Conservation (phyloP, 2,797 vertebrate genomes). For the Sciurus vulgaris region DNA sequence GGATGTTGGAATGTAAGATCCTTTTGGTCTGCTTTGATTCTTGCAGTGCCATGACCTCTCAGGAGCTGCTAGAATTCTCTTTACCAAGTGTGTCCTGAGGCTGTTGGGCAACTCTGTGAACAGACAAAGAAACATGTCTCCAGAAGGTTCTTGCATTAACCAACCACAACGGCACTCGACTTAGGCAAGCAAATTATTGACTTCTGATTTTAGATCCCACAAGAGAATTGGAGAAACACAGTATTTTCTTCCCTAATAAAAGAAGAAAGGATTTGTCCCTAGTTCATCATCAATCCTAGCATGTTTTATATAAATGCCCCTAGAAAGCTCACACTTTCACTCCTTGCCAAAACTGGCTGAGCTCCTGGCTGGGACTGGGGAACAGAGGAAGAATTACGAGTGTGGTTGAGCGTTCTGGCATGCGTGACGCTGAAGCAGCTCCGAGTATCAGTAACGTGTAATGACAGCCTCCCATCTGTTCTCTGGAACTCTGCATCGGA, state of each 20-base stretch:
- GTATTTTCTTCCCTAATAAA: constrained; percentile 61
- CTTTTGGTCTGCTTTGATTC: background rate
- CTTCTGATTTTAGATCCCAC: constrained; percentile 56
- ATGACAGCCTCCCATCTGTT: constrained; percentile 85
- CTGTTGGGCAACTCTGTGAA: background rate
- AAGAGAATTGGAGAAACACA: constrained; percentile 17
- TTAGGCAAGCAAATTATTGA: constrained; percentile 5
- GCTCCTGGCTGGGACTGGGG: constrained; percentile 76
- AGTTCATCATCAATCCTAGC: constrained; percentile 64
- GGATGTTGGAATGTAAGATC: background rate
- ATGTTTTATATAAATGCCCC: constrained; percentile 79
- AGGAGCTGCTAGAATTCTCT: background rate
- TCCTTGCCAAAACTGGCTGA: constrained; percentile 79
- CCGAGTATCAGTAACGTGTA: constrained; percentile 78
- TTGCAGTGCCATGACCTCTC: background rate
- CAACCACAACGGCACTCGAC: background rate
- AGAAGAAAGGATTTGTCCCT: constrained; percentile 68
- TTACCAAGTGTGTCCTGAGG: background rate
- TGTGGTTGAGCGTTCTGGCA: constrained; percentile 69
- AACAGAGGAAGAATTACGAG: constrained; percentile 82
- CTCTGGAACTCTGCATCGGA: constrained; percentile 75
- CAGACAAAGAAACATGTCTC: constrained; percentile 32
- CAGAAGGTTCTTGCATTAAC: background rate
- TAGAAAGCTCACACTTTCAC: constrained; percentile 76
- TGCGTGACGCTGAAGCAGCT: constrained; percentile 62